phyloP scores from a whole-genome alignment of 2,113 vertebrate genomes.

The Geococcyx californianus region DNA sequence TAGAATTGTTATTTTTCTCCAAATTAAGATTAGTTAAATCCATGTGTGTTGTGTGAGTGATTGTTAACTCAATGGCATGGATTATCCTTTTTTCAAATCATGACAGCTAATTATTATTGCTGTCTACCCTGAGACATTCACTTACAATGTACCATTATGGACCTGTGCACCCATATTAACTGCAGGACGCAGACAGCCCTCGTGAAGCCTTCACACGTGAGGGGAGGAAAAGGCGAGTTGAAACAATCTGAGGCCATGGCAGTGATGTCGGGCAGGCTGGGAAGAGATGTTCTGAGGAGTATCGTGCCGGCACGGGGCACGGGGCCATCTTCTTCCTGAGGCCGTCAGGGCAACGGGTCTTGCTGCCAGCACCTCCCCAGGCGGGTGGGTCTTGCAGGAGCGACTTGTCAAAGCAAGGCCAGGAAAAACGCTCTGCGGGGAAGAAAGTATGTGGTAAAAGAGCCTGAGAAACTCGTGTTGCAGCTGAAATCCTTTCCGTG shows the following conservation, averaged over 20 bases:
- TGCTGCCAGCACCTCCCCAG: neutral
- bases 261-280: neutral
- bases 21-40: conserved; percentile 83
- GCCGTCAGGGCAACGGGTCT: neutral
- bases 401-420: neutral
- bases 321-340: neutral
- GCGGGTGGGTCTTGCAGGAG: neutral
- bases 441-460: neutral
- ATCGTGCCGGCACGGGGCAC: neutral
- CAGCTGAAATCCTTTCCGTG: neutral
- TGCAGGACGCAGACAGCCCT: conserved; percentile 42
- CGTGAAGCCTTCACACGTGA: neutral
- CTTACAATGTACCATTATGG: conserved; percentile 65
- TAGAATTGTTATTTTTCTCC: conserved; percentile 81
- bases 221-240: neutral
- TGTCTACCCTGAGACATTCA: conserved; percentile 67
- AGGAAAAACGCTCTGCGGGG: neutral
- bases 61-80: conserved; percentile 75
- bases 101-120: conserved; percentile 81
- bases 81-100: conserved; percentile 77
- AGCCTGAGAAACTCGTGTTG: neutral
- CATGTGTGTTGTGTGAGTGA: conserved; percentile 73
- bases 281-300: neutral
- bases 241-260: neutral
- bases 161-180: conserved; percentile 52